A percentile compares a stretch with the other conserved stretches of the same genome.
Evolutionary conservation across 2,797 vertebrate species (phyloP).

Genomic region (Gambelia wislizenii): DNA sequence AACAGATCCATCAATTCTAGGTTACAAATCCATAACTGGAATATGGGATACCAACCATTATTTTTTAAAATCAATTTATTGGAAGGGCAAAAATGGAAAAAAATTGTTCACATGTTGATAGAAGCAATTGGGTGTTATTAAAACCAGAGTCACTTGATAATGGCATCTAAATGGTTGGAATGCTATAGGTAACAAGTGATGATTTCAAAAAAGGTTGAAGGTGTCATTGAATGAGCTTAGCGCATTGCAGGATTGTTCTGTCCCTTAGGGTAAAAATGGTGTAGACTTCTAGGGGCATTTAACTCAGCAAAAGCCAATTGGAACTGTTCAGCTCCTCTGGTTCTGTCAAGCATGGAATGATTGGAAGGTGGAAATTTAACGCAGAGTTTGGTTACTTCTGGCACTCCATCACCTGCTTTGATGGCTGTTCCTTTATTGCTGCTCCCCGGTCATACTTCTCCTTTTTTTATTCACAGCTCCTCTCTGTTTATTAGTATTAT

Average conservation of each 20-base stretch:
- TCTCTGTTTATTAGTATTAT: not conserved
- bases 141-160: not conserved
- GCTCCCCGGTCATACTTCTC: not conserved
- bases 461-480: not conserved
- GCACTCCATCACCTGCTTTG: not conserved
- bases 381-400: not conserved
- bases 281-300: too few species aligned
- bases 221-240: not conserved
- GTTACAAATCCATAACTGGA: too few species aligned
- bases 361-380: not conserved
- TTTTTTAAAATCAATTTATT: not conserved
- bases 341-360: not conserved
- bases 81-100: not conserved
- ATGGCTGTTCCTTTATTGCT: not conserved
- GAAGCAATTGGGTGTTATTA: not conserved
- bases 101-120: not conserved
- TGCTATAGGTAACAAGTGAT: not conserved
- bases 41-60: not conserved
- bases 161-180: not conserved
- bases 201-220: not conserved
- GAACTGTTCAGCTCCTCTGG: not conserved
- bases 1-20: too few species aligned
- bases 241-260: not conserved
- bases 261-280: too few species aligned
- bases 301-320: not conserved